A percentile compares a stretch with the other conserved stretches of the same genome.
Evolutionary conservation across 2,113 vertebrate species (phyloP).

Genomic region (Muscicapa adusta): DNA sequence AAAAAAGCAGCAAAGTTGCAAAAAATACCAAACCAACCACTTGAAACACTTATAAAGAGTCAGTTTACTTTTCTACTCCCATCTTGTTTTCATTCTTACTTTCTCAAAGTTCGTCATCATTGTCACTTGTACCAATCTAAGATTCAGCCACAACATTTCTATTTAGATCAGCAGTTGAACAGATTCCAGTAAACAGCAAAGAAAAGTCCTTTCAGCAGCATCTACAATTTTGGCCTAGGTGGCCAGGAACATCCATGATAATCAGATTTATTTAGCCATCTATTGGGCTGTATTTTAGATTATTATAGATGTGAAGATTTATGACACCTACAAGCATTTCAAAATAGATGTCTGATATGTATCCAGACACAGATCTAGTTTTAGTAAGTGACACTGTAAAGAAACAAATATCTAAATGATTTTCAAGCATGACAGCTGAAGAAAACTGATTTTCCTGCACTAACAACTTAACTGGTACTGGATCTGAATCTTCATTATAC

Average conservation of each 20-base stretch:
- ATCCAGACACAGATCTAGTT: not conserved
- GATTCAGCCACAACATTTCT: not conserved
- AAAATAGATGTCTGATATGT: not conserved
- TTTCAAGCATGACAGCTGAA: not conserved
- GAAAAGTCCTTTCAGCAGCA: not conserved
- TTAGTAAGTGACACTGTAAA: not conserved
- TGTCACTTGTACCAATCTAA: not conserved
- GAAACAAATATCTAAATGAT: not conserved
- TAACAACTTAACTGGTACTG: not conserved
- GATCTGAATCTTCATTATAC: not conserved
- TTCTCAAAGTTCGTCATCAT: not conserved
- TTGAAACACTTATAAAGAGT: not conserved
- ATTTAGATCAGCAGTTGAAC: not conserved
- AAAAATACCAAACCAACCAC: not conserved
- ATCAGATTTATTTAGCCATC: not conserved
- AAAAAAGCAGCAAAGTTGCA: not conserved
- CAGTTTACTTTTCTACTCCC: not conserved
- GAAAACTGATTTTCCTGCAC: not conserved
- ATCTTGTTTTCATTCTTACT: not conserved
- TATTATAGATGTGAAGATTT: not conserved
- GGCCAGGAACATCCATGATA: not conserved
- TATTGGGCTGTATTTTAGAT: fast-evolving
- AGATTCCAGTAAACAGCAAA: not conserved
- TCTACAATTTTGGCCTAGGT: not conserved
- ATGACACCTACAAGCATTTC: not conserved